phyloP scores from a whole-genome alignment of 2,797 vertebrate species.

The Nyctalus aviator region DNA sequence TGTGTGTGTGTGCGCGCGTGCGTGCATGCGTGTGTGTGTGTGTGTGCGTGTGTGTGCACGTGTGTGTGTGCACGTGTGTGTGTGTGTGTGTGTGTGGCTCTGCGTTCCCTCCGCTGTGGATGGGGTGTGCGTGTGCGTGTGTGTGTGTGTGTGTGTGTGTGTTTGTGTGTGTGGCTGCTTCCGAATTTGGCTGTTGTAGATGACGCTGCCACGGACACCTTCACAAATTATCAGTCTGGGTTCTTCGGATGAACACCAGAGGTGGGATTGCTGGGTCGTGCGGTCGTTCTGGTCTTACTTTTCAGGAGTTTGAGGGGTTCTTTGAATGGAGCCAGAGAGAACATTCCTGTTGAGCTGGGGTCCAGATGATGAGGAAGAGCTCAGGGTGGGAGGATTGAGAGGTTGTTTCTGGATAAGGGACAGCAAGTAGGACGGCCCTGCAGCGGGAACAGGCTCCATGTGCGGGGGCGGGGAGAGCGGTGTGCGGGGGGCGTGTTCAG shows the following conservation, averaged over 20 bases:
- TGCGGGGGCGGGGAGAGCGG: too few species aligned
- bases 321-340: not conserved
- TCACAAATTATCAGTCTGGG: not conserved
- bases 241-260: not conserved
- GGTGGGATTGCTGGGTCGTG: not conserved
- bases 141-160: too few species aligned
- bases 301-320: not conserved
- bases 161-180: too few species aligned
- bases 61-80: too few species aligned
- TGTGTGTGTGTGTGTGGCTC: too few species aligned
- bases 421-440: not conserved
- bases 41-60: too few species aligned
- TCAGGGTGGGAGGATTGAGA: not conserved
- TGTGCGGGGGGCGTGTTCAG: too few species aligned
- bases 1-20: too few species aligned
- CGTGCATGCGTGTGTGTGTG: too few species aligned
- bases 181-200: not conserved
- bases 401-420: not conserved
- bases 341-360: not conserved
- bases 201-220: not conserved
- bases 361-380: not conserved
- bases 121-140: too few species aligned
- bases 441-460: too few species aligned
- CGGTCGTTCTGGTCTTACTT: not conserved
- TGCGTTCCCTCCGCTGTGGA: too few species aligned